Conservation (phyloP, 2,113 vertebrate species). For the Xenus cinereus region DNA sequence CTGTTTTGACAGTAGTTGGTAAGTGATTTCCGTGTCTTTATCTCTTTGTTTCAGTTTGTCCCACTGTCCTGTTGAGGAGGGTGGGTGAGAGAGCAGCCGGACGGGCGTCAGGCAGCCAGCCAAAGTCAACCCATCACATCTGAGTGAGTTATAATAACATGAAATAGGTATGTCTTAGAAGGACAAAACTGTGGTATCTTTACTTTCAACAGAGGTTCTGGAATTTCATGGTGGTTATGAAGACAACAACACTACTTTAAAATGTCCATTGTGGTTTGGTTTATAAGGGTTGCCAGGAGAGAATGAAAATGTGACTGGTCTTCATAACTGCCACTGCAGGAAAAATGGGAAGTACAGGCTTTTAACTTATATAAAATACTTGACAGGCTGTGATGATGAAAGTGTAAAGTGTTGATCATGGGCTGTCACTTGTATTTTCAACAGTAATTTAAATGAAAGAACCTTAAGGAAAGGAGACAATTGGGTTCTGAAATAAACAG, state of each 20-base stretch:
- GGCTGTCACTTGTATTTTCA: background rate
- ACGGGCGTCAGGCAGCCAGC: rapidly evolving
- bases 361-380: background rate
- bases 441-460: background rate
- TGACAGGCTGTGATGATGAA: background rate
- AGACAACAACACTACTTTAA: background rate
- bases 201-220: background rate
- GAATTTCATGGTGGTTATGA: background rate
- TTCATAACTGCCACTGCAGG: background rate
- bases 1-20: background rate
- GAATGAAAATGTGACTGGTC: background rate
- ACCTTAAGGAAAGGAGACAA: background rate
- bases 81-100: background rate
- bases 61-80: background rate
- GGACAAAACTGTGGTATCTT: background rate
- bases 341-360: background rate
- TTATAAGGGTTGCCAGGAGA: background rate
- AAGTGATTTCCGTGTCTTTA: background rate
- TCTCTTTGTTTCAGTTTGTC: background rate
- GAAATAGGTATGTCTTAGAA: background rate
- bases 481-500: background rate
- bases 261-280: background rate
- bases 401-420: background rate
- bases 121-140: background rate
- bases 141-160: background rate